Conservation (phyloP, 2,888 invertebrate genomes). For the Azorinus chamasolen region DNA sequence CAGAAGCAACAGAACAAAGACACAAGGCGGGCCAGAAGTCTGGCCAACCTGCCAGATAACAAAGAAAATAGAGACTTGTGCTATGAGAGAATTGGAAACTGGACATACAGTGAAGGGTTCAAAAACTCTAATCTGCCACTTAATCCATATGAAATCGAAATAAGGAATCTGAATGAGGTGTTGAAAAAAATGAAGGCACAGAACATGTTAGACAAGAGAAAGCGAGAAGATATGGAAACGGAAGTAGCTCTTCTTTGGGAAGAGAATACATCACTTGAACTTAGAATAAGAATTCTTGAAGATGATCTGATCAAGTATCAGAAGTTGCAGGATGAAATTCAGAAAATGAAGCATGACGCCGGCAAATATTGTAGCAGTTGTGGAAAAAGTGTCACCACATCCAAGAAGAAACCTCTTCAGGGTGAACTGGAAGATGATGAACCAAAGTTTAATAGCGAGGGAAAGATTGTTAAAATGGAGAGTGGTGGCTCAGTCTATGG, state of each 20-base stretch:
- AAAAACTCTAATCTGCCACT: slow-evolving; percentile 75
- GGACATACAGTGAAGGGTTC: slow-evolving; percentile 78
- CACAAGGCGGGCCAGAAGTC: slow-evolving; percentile 75
- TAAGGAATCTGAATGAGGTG: slow-evolving; percentile 79
- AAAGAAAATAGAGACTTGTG: slow-evolving; percentile 75
- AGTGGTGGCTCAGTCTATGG: slow-evolving; percentile 85
- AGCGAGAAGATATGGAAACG: slow-evolving; percentile 78
- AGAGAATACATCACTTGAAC: slow-evolving; percentile 80
- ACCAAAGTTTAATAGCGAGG: slow-evolving; percentile 77
- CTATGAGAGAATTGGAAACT: slow-evolving; percentile 73
- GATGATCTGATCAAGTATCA: slow-evolving; percentile 68
- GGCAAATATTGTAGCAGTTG: slow-evolving; percentile 74
- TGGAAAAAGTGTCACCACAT: slow-evolving; percentile 55
- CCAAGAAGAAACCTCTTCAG: slow-evolving; percentile 64
- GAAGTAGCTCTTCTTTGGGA: slow-evolving; percentile 78
- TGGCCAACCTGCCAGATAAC: slow-evolving; percentile 73
- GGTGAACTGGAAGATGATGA: slow-evolving; percentile 82
- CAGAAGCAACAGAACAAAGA: slow-evolving; percentile 75
- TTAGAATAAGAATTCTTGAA: slow-evolving; percentile 72
- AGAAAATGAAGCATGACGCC: slow-evolving; percentile 67
- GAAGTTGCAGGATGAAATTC: slow-evolving; percentile 73
- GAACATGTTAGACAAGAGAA: slow-evolving; percentile 78
- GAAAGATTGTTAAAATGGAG: slow-evolving; percentile 82
- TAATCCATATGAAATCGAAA: slow-evolving; percentile 81
- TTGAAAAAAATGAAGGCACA: slow-evolving; percentile 80